Evolutionary conservation across 2,888 invertebrate genomes (phyloP).

Genomic region (Tetramorium bicarinatum): DNA sequence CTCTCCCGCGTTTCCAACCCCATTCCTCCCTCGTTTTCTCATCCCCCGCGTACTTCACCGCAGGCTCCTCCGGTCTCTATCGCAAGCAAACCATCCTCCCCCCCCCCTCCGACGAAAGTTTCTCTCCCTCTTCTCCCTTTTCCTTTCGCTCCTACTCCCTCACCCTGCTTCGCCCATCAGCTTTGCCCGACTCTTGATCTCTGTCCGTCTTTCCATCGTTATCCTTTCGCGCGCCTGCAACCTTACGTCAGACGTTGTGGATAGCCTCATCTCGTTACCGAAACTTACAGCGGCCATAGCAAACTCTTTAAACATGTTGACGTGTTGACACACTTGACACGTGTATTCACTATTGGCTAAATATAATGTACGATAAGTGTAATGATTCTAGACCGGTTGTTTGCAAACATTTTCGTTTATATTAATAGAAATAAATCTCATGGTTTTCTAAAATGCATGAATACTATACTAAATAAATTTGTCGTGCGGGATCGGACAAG

Average conservation of each 20-base stretch:
- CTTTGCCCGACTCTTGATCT: slow-evolving; percentile 49
- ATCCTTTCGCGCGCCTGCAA: slow-evolving; percentile 47
- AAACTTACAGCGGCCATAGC: slow-evolving; percentile 73
- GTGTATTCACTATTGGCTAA: not conserved
- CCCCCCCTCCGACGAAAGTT: not conserved
- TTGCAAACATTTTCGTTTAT: not conserved
- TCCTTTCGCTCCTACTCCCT: slow-evolving; percentile 28
- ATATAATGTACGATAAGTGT: not conserved
- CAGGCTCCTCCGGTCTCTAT: not conserved
- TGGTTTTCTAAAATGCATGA: not conserved
- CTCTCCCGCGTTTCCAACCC: slow-evolving; percentile 35
- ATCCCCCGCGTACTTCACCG: slow-evolving; percentile 18
- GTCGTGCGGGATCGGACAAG: not conserved
- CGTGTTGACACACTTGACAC: slow-evolving; percentile 11
- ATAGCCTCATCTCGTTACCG: slow-evolving; percentile 79
- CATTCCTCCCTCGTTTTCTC: slow-evolving; percentile 36
- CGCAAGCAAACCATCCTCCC: slow-evolving; percentile 4
- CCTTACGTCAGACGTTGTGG: slow-evolving; percentile 49
- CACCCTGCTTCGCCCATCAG: slow-evolving; percentile 13
- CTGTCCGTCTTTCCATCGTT: slow-evolving; percentile 30
- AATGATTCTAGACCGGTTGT: not conserved
- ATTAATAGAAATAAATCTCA: slow-evolving; percentile 6
- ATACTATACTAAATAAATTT: not conserved
- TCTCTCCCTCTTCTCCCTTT: not conserved
- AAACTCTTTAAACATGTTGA: slow-evolving; percentile 66